These are phyloP conservation scores for Octodon degus DNA, from an alignment of 2,113 vertebrate genomes.

Conservation along the genomic window DNA sequence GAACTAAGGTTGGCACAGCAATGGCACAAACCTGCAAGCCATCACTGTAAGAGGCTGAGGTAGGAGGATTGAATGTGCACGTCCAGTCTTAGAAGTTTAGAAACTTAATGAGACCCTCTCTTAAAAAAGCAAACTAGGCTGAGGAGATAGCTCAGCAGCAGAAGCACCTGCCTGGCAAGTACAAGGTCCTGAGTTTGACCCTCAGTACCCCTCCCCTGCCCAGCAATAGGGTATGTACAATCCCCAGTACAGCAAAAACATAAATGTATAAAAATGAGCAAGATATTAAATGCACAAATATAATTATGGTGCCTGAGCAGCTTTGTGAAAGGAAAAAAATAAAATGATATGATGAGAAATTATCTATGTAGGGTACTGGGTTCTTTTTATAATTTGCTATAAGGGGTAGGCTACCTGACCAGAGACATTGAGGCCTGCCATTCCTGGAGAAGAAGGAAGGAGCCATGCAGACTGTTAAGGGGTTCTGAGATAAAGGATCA, in stretches of 20 bases:
- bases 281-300: not conserved
- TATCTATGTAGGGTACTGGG: not conserved
- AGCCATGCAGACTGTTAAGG: not conserved
- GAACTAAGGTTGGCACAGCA: not conserved
- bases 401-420: not conserved
- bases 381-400: not conserved
- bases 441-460: not conserved
- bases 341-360: not conserved
- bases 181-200: too few relatives aligned
- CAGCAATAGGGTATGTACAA: not conserved
- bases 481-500: not conserved
- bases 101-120: not conserved
- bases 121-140: not conserved
- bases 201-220: too few relatives aligned
- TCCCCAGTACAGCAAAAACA: not conserved
- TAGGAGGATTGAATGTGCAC: not conserved
- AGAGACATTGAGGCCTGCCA: not conserved
- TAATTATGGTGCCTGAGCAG: not conserved
- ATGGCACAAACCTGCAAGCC: not conserved
- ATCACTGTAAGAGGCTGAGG: not conserved
- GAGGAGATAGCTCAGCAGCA: too few relatives aligned
- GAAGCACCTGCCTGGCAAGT: too few relatives aligned
- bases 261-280: not conserved
- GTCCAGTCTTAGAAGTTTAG: not conserved
- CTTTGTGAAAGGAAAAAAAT: constrained; percentile 17